These are phyloP conservation scores for Alfaro cultratus DNA, from an alignment of 2,797 vertebrate genomes.

Conservation along the genomic window DNA sequence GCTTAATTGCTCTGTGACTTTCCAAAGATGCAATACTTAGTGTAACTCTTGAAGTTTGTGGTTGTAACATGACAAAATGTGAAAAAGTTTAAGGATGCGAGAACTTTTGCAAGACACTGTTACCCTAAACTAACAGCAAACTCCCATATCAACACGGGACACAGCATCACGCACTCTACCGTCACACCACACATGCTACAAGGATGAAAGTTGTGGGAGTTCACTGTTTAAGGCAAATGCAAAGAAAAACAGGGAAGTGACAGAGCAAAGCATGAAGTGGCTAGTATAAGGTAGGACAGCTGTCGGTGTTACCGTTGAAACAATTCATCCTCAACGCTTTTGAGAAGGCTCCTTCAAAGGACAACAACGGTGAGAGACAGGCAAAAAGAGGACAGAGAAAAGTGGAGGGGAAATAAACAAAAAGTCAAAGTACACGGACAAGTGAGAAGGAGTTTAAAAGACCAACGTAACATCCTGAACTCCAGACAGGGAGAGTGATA, in stretches of 20 bases:
- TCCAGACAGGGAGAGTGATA: constrained; percentile 34
- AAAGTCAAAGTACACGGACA: constrained; percentile 66
- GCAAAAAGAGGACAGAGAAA: constrained; percentile 51
- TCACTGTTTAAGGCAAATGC: constrained; percentile 11
- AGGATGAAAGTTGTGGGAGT: neutral
- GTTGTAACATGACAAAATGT: neutral
- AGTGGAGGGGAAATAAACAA: constrained; percentile 35
- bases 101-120: neutral
- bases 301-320: constrained; percentile 85
- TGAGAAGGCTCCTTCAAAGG: constrained; percentile 82
- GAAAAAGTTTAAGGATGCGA: neutral
- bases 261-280: constrained; percentile 18
- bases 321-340: constrained; percentile 88
- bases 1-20: neutral
- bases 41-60: neutral
- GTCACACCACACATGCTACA: constrained; percentile 37
- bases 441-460: constrained; percentile 43
- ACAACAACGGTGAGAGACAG: constrained; percentile 40
- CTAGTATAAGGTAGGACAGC: constrained; percentile 29
- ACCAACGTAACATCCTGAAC: constrained; percentile 36
- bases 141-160: neutral
- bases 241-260: constrained; percentile 5
- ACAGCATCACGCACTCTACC: neutral
- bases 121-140: neutral
- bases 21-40: neutral